Evolutionary conservation across 2,113 vertebrate genomes (phyloP).

Genomic region (Pyxicephalus adspersus): DNA sequence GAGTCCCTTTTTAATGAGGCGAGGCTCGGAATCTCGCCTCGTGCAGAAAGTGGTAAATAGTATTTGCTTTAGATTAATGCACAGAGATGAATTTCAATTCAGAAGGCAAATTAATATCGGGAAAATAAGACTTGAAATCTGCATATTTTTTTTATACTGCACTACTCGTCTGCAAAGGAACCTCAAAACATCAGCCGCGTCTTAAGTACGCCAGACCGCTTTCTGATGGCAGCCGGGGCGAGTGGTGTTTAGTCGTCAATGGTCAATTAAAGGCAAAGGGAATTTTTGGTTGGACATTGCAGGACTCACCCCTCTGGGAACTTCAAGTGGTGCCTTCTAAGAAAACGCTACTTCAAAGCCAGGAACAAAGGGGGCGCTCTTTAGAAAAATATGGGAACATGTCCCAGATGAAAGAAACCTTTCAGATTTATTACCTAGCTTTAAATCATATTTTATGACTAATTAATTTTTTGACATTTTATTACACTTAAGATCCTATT

Average conservation of each 20-base stretch:
- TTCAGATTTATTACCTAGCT: too few relatives aligned
- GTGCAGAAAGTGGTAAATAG: constrained; percentile 40
- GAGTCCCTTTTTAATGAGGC: constrained; percentile 39
- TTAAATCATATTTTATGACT: too few relatives aligned
- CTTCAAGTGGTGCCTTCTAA: too few relatives aligned
- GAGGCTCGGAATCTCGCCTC: constrained; percentile 6
- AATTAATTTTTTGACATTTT: too few relatives aligned
- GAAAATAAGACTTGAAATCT: constrained; percentile 18
- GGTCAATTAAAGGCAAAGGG: not conserved
- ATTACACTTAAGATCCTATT: too few relatives aligned
- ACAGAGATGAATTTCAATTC: constrained; percentile 43
- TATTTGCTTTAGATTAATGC: constrained; percentile 47
- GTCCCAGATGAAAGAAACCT: too few relatives aligned
- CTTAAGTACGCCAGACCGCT: not conserved
- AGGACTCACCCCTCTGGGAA: too few relatives aligned
- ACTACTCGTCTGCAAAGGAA: not conserved
- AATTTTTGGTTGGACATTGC: too few relatives aligned
- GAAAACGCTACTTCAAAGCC: too few relatives aligned
- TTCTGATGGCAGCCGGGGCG: not conserved
- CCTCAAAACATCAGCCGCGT: constrained; percentile 9
- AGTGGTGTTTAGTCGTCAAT: not conserved
- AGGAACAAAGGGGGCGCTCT: too few relatives aligned
- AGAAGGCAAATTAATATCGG: constrained; percentile 33
- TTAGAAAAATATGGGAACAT: too few relatives aligned
- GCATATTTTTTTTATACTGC: constrained; percentile 25